phyloP scores from a whole-genome alignment of 1,140 invertebrate species.

The Sitophilus oryzae region DNA sequence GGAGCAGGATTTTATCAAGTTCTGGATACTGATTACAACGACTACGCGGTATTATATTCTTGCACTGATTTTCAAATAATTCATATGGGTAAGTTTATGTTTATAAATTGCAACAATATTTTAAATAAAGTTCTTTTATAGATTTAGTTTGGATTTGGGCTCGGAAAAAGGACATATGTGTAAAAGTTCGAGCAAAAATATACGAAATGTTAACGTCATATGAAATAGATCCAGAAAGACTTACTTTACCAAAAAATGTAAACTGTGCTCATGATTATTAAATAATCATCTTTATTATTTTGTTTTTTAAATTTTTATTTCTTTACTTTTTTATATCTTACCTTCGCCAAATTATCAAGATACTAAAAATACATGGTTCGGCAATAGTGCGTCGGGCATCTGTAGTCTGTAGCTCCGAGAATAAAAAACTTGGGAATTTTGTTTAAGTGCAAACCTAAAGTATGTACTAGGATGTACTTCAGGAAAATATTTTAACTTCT shows the following conservation, averaged over 20 bases:
- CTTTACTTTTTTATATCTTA: too few species aligned
- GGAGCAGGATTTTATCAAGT: slow-evolving; percentile 62
- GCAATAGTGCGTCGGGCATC: too few species aligned
- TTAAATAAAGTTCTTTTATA: slow-evolving; percentile 22
- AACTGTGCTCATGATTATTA: slow-evolving; percentile 49
- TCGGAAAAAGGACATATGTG: slow-evolving; percentile 52
- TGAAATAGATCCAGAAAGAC: slow-evolving; percentile 54
- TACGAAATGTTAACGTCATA: slow-evolving; percentile 53
- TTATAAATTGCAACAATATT: background rate
- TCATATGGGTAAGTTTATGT: slow-evolving; percentile 47
- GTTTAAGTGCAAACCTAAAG: too few species aligned
- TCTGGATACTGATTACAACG: slow-evolving; percentile 64
- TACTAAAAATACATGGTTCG: too few species aligned
- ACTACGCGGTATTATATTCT: slow-evolving; percentile 64
- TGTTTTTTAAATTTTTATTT: too few species aligned
- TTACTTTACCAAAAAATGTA: slow-evolving; percentile 57
- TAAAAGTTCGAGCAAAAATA: slow-evolving; percentile 50
- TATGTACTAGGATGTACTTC: too few species aligned
- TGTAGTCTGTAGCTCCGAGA: too few species aligned
- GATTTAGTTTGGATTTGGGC: slow-evolving; percentile 63
- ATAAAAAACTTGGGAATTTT: too few species aligned
- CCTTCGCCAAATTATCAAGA: too few species aligned
- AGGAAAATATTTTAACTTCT: too few species aligned
- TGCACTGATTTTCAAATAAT: slow-evolving; percentile 58
- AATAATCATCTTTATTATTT: slow-evolving; percentile 8